A percentile compares a stretch with the other conserved stretches of the same genome.
phyloP scores from a whole-genome alignment of 2,113 vertebrate genomes.

The Psammodynastes pulverulentus region DNA sequence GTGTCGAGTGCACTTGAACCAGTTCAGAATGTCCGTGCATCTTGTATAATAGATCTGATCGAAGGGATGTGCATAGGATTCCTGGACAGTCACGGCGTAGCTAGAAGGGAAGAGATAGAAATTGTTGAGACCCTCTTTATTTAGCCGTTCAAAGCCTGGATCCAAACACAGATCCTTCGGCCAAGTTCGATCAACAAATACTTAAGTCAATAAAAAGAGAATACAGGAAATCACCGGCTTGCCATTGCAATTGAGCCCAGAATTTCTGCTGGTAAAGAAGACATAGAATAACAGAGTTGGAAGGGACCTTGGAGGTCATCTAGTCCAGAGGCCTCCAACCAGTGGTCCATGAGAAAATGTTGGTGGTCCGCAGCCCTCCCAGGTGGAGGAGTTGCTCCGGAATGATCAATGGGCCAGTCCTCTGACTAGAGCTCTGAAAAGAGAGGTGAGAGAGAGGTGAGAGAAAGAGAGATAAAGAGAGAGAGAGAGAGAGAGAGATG shows the following conservation, averaged over 20 bases:
- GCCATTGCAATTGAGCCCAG: not conserved
- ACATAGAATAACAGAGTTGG: too few relatives aligned
- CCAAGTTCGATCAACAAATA: not conserved
- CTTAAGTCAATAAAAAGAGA: not conserved
- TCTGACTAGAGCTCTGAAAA: too few relatives aligned
- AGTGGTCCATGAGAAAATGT: too few relatives aligned
- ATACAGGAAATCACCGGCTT: not conserved
- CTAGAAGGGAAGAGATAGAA: conserved; percentile 60
- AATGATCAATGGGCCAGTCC: too few relatives aligned
- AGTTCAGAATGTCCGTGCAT: conserved; percentile 98
- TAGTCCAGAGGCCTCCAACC: too few relatives aligned
- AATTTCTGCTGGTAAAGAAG: not conserved
- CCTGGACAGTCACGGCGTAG: conserved; percentile 97
- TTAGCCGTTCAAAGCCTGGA: not conserved
- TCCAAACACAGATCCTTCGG: not conserved
- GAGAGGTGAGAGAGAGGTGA: too few relatives aligned
- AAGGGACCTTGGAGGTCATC: too few relatives aligned
- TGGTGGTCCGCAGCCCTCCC: too few relatives aligned
- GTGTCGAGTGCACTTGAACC: conserved; percentile 98
- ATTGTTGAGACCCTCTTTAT: not conserved
- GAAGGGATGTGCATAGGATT: conserved; percentile 94
- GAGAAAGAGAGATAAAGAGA: too few relatives aligned
- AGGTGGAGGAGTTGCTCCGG: too few relatives aligned
- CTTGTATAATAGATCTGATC: conserved; percentile 99
- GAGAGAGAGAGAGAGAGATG: too few relatives aligned